phyloP scores from a whole-genome alignment of 1,140 invertebrate genomes.

The Mya arenaria region DNA sequence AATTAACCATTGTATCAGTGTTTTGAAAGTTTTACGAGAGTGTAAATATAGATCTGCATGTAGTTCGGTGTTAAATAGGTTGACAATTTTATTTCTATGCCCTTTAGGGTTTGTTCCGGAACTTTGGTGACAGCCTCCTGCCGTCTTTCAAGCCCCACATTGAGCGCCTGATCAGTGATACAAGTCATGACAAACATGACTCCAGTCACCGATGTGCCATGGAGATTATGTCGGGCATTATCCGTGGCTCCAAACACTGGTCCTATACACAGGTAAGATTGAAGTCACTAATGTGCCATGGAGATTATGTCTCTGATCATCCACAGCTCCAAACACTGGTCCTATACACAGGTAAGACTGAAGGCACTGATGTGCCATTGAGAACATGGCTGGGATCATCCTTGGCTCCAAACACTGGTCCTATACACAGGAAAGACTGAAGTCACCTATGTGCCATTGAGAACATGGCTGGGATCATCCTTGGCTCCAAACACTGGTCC shows the following conservation, averaged over 20 bases:
- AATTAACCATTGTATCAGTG: neutral
- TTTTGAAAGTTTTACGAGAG: neutral
- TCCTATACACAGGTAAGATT: slow-evolving; percentile 87
- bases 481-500: too few species aligned
- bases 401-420: too few species aligned
- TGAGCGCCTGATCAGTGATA: slow-evolving; percentile 85
- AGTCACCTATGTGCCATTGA: too few species aligned
- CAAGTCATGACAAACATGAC: slow-evolving; percentile 87
- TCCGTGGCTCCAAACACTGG: slow-evolving; percentile 93
- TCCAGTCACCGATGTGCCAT: slow-evolving; percentile 91
- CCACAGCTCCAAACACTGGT: slow-evolving; percentile 91
- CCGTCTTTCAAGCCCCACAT: slow-evolving; percentile 86
- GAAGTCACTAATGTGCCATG: slow-evolving; percentile 91
- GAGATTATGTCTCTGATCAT: slow-evolving; percentile 91
- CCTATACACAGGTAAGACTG: slow-evolving; percentile 85
- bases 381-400: too few species aligned
- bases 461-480: too few species aligned
- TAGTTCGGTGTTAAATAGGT: too few species aligned
- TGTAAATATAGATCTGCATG: too few species aligned
- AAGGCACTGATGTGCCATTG: too few species aligned
- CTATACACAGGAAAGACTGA: too few species aligned
- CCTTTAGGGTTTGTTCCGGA: slow-evolving; percentile 88
- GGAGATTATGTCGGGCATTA: slow-evolving; percentile 89
- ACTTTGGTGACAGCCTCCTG: slow-evolving; percentile 87
- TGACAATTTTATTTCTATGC: too few species aligned